A percentile compares a stretch with the other conserved stretches of the same genome.
These are phyloP conservation scores for Metopolophium dirhodum DNA, from an alignment of 1,140 invertebrate genomes.

Conservation along the genomic window DNA sequence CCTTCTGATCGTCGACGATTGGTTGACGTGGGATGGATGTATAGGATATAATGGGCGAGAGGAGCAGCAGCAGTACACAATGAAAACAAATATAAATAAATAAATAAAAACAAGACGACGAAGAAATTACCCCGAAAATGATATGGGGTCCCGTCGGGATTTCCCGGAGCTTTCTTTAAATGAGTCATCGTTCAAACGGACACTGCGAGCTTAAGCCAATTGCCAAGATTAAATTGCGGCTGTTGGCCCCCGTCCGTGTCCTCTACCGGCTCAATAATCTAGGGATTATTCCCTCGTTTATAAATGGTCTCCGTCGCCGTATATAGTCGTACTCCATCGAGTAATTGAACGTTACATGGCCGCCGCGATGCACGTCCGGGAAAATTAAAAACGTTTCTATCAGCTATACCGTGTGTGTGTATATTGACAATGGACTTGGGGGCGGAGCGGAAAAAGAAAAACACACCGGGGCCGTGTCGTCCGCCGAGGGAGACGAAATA, in stretches of 20 bases:
- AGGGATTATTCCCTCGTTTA: conserved; percentile 42
- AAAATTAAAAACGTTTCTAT: conserved; percentile 49
- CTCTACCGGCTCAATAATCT: conserved; percentile 50
- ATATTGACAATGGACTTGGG: not conserved
- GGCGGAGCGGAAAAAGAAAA: not conserved
- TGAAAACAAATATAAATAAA: not conserved
- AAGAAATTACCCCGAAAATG: not conserved
- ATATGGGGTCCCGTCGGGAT: conserved; percentile 20
- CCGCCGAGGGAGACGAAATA: not conserved
- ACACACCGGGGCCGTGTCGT: not conserved
- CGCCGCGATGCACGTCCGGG: not conserved
- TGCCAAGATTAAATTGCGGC: conserved; percentile 50
- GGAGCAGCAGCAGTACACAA: not conserved
- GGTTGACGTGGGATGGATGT: not conserved
- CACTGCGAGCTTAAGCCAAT: conserved; percentile 49
- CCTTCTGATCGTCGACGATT: not conserved
- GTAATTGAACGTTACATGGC: conserved; percentile 41
- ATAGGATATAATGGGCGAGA: not conserved
- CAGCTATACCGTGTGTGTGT: not conserved
- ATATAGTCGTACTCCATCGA: conserved; percentile 23
- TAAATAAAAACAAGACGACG: not conserved
- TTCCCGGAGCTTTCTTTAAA: not conserved
- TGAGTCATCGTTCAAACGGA: conserved; percentile 55
- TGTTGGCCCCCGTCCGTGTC: conserved; percentile 9
- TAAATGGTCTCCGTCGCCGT: conserved; percentile 21